These are phyloP conservation scores for Leptopilina clavipes DNA, from an alignment of 1,140 invertebrate genomes.

Conservation along the genomic window DNA sequence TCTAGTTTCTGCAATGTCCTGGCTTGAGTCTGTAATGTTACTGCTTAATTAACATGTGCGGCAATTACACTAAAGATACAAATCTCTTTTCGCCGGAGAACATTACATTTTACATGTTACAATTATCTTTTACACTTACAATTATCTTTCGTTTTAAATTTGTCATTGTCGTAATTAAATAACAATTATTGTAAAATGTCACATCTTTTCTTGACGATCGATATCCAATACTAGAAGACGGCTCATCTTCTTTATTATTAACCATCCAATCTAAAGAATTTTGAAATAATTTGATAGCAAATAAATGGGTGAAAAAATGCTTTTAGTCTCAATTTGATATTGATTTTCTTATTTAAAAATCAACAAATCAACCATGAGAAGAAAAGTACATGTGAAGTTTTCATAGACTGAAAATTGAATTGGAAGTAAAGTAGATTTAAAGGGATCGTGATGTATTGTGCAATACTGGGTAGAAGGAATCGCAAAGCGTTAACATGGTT, in stretches of 20 bases:
- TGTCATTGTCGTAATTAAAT: slow-evolving; percentile 39
- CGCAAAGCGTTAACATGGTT: slow-evolving; percentile 22
- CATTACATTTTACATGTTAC: neutral
- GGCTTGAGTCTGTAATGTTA: slow-evolving; percentile 27
- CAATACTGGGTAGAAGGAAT: neutral
- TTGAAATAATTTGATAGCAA: neutral
- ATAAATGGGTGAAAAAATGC: too few relatives aligned
- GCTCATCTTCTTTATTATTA: neutral
- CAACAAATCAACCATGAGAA: neutral
- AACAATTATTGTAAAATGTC: slow-evolving; percentile 35
- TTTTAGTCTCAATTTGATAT: neutral
- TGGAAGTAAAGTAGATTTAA: slow-evolving; percentile 3
- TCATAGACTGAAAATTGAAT: slow-evolving; percentile 17
- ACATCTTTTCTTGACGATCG: neutral
- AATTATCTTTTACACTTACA: neutral
- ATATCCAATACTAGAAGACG: neutral
- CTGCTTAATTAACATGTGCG: slow-evolving; percentile 5
- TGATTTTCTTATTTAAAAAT: neutral
- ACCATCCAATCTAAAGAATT: neutral
- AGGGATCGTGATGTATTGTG: slow-evolving; percentile 19
- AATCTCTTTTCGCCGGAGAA: neutral
- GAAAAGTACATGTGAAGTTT: slow-evolving; percentile 4
- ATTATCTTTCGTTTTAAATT: slow-evolving; percentile 36
- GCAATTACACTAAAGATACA: neutral
- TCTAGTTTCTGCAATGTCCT: slow-evolving; percentile 41